Base-by-base conservation (phyloP, 92 coral and sea anemone genomes). In the Zoanthus gigantus region DNA sequence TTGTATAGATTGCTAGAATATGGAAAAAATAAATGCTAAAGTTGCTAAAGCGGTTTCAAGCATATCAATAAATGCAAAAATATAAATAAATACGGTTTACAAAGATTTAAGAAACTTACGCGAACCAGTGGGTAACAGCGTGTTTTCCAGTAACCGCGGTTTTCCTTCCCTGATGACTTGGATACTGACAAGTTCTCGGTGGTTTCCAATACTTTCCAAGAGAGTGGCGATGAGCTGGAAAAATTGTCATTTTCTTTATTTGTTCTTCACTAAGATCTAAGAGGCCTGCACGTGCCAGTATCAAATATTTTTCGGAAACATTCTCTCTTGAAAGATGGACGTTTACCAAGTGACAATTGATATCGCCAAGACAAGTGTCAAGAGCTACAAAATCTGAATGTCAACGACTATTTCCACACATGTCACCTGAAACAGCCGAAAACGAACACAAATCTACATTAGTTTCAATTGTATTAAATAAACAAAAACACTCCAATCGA, bases 1-100 rank as follows among this genome's bases (percentile, higher is more conserved):
- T 77, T 77, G 78, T 78, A 52, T 78, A 87, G 79, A 69, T 87
- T 78, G 90, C 90, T 87, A 76, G 79, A 53, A 74, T 30, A 73
- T 57, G 10, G 71, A 85, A 52, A 78, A 87, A 13, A 18, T 48
- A 74, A 74, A 46, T 37, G 58, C 79, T 47, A 44, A 17, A 47
- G 57, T 32, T 37, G 34, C 79, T 47, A 44, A 17, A 47, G 32
- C 60, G 31, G 79, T 74, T 74, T 74, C 57, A 74, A n/a, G 2
- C 60, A 47, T 48, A 74, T 23, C 60, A 74, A 58, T 74, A 13
- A 29, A 23, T 73, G 45, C 23, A 23, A 23, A 23, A 23, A 23
- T 23, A 23, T 23, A 23, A 23, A 23, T 23, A 23, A 23, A 23
- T 23, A 23, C 23, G 0, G 23, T 23, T 23, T 34, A 34, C 42